Percentiles rank a stretch among this genome's conserved stretches.
These are phyloP conservation scores for Dermochelys coriacea DNA, from an alignment of 2,797 vertebrate genomes.

Conservation along the genomic window DNA sequence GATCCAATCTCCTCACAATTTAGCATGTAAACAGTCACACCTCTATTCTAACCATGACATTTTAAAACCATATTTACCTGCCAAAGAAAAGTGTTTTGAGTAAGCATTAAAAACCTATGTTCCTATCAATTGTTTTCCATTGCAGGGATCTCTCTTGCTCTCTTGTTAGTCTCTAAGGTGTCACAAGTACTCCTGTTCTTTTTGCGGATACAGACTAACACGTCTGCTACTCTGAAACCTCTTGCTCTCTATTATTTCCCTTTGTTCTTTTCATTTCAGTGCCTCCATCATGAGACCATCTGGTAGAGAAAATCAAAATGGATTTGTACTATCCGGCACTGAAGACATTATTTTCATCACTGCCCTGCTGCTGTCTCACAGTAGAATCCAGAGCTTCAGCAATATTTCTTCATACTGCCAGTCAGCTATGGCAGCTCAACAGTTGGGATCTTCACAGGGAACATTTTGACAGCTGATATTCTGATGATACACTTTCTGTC, in stretches of 20 bases:
- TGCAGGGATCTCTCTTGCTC: slow-evolving; percentile 4
- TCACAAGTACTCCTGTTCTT: too few species aligned
- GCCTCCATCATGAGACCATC: background rate
- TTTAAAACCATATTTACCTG: background rate
- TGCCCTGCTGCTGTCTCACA: background rate
- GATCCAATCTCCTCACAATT: background rate
- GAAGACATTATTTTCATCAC: background rate
- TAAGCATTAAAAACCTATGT: background rate
- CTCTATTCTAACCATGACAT: background rate
- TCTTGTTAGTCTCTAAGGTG: too few species aligned
- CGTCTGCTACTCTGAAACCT: background rate
- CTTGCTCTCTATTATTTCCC: background rate
- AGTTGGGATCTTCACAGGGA: background rate
- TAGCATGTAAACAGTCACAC: background rate
- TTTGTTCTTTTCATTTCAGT: background rate
- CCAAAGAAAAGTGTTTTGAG: background rate
- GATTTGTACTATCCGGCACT: background rate
- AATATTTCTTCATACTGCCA: background rate
- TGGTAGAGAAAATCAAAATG: background rate
- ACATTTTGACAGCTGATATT: slow-evolving; percentile 5
- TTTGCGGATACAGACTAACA: too few species aligned
- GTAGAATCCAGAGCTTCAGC: background rate
- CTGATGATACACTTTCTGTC: too few species aligned
- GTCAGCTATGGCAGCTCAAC: background rate
- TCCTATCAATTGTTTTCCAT: background rate